Conservation (phyloP, 2,113 vertebrate genomes). For the Collichthys lucidus region DNA sequence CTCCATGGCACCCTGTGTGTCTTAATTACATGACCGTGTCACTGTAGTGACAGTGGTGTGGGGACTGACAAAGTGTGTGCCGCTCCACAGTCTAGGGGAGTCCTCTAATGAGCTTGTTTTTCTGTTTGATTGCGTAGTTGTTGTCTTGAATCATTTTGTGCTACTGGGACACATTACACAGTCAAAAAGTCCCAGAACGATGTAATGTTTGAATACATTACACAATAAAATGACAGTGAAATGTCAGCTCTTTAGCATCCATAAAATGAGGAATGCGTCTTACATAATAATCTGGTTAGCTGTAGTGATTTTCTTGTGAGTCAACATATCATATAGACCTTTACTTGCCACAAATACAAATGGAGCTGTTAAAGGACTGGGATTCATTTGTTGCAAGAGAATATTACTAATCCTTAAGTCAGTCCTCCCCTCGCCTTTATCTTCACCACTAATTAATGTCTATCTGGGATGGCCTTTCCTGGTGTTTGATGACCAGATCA, state of each 20-base stretch:
- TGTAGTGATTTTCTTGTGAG: neutral
- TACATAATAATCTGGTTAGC: neutral
- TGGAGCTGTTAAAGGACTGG: neutral
- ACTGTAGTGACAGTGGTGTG: conserved; percentile 77
- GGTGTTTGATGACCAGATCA: conserved; percentile 78
- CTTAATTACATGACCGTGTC: conserved; percentile 79
- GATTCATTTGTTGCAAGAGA: conserved; percentile 25
- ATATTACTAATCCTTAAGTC: conserved; percentile 29
- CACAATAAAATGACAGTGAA: neutral
- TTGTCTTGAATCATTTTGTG: conserved; percentile 58
- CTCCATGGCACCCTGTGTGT: conserved; percentile 67
- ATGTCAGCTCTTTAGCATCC: neutral
- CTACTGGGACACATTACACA: conserved; percentile 50
- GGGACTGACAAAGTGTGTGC: conserved; percentile 67
- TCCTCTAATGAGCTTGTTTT: conserved; percentile 83
- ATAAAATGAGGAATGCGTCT: neutral
- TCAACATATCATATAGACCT: neutral
- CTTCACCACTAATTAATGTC: conserved; percentile 50
- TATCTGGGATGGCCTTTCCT: conserved; percentile 48
- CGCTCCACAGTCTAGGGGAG: conserved; percentile 54
- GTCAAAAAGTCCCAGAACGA: conserved; percentile 17
- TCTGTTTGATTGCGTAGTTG: conserved; percentile 64
- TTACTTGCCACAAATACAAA: neutral
- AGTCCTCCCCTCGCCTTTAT: conserved; percentile 53
- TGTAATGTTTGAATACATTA: conserved; percentile 5